Evolutionary conservation across 2,113 vertebrate species (phyloP), one percentile per base, ranked within the genome.

Genomic region (Odocoileus hemionus): DNA sequence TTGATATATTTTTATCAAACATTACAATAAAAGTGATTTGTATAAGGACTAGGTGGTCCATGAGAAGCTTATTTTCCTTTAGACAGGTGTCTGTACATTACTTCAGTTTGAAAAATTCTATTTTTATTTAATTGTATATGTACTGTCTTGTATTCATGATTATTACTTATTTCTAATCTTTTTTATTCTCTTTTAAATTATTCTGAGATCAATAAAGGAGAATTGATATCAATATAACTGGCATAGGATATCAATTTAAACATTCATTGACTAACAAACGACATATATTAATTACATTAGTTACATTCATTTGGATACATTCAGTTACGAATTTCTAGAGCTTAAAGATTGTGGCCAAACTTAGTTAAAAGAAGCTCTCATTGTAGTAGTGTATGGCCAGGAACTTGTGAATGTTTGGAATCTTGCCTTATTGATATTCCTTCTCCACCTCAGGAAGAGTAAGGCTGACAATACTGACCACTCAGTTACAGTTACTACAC

Each of bases 11-110:
- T 96, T 93, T 78, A 84, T 19, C 9, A 43, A 78, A 64, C 4
- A 58, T 47, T 78, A 43, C 80, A 61, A 93, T 61, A 74, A 95
- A 96, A 96, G 60, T 86, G 82, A 93, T 54, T 70, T 36, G 84
- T 58, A 30, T 86, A 95, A 91, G 9, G 10, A 60, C 7, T 33
- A 54, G 28, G 16, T 95, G 45, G n/a, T 33, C 45, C 28, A 60
- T 47, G 28, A 93, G 52, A 86, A 90, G 76, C 67, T 57, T 84
- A 14, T 84, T 85, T 93, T 85, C 50, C 47, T 64, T 96, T 79
- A 52, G 64, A 88, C 23, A 25, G 7, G 12, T 1, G 0, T 74
- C 82, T 91, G 7, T 91, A 89, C 2, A 55, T 91, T 52, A 89
- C 54, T 98, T 80, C 84, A 80, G 16, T 78, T 95, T 91, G 36